A percentile compares a stretch with the other conserved stretches of the same genome.
phyloP scores from a whole-genome alignment of 2,113 vertebrate genomes.

The Calyptommatus sinebrachiatus region DNA sequence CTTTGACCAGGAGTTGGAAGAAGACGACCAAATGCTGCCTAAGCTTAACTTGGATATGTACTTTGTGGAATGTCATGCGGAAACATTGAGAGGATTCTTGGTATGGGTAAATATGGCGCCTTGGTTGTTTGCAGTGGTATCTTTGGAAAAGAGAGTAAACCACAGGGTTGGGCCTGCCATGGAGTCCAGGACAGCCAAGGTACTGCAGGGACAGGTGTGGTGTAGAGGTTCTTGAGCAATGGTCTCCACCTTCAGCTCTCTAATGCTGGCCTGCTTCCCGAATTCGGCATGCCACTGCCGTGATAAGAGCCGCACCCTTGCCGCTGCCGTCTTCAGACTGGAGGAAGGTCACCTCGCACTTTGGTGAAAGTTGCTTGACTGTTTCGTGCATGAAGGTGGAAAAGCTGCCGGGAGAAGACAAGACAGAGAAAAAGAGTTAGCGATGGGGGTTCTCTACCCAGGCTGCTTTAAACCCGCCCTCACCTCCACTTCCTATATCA shows the following conservation, averaged over 20 bases:
- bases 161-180: constrained; percentile 37
- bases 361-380: constrained; percentile 82
- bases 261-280: constrained; percentile 77
- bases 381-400: constrained; percentile 86
- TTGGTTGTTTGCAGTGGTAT: constrained; percentile 9
- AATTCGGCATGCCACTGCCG: constrained; percentile 89
- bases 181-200: background rate
- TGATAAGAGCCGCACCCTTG: constrained; percentile 94
- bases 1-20: constrained; percentile 29
- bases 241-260: constrained; percentile 10
- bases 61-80: constrained; percentile 34
- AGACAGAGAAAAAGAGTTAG: background rate
- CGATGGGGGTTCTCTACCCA: too few species aligned
- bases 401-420: constrained; percentile 75
- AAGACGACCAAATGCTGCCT: constrained; percentile 31
- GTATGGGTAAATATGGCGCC: constrained; percentile 17
- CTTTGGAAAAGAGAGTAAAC: constrained; percentile 37
- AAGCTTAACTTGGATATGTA: constrained; percentile 18
- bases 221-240: constrained; percentile 13
- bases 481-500: too few species aligned
- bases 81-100: constrained; percentile 1
- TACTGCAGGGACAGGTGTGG: background rate
- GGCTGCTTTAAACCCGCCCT: too few species aligned
- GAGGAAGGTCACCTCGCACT: constrained; percentile 88
- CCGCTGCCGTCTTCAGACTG: constrained; percentile 96